Base-by-base conservation (phyloP, 2,888 invertebrate genomes). In the Campoplex nolae region DNA sequence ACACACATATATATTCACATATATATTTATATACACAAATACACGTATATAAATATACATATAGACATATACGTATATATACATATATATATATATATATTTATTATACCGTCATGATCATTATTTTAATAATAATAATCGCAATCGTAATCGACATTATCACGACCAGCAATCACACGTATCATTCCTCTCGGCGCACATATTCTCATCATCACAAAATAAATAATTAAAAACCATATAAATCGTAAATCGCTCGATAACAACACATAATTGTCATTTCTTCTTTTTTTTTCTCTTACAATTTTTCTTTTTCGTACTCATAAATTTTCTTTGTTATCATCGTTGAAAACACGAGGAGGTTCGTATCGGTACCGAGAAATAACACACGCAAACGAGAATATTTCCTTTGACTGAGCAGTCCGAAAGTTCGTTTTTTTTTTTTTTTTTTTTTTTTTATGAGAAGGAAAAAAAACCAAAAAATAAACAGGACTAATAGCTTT, bases 211-310 rank as follows among this genome's bases (percentile, higher is more conserved):
- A 90, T 90, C 89, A 92, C 90, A n/a, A 93, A 93, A 94, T 93
- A 93, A 94, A 93, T 93, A 93, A 92, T 92, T 90, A 90, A 90
- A 90, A 86, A 67, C 28, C 28, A 75, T 58, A 77, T 51, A 91
- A 76, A 83, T 91, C 89, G 90, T 91, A 91, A 91, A 92, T 90
- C 90, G 91, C 91, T 90, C 90, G 91, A 90, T 90, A 92, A 92
- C 92, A 92, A 92, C 92, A 90, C 90, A 90, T 90, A 92, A 91
- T 93, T 91, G 91, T 92, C 91, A 91, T 88, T 89, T 87, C 76
- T 62, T 54, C 75, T 70, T 78, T 65, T 2, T 7, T n/a, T n/a
- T n/a, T n/a, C n/a, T n/a, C n/a, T n/a, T n/a, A n/a, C 28, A 42
- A 42, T 16, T 56, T 38, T 4, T 54, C 3, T 9, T 11, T 45